Evolutionary conservation across 2,113 vertebrate genomes (phyloP).

Genomic region (Brevimyrus niger): DNA sequence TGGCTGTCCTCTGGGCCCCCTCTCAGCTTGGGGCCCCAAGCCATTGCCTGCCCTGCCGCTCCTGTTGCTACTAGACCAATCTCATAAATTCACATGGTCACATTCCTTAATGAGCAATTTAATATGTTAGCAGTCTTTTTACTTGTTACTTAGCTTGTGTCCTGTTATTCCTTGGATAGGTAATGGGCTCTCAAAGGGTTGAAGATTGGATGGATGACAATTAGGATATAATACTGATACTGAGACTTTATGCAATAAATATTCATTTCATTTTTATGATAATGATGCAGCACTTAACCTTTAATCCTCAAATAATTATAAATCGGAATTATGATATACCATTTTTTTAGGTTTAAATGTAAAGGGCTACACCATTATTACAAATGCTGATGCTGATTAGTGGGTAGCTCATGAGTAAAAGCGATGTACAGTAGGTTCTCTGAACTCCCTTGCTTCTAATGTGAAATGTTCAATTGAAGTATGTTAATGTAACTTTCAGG

Average conservation of each 20-base stretch:
- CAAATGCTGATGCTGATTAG: neutral
- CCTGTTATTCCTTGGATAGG: neutral
- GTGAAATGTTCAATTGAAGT: neutral
- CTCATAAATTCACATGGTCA: neutral
- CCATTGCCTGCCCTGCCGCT: neutral
- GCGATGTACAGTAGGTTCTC: neutral
- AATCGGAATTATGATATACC: neutral
- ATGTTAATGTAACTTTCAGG: neutral
- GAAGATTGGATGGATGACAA: neutral
- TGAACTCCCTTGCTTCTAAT: neutral
- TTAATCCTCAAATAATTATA: neutral
- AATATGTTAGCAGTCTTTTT: neutral
- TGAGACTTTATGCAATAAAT: neutral
- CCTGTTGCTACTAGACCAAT: neutral
- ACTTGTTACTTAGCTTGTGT: neutral
- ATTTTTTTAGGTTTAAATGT: neutral
- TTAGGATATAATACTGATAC: neutral
- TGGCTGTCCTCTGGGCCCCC: neutral
- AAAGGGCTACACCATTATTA: neutral
- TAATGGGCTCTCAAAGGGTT: neutral
- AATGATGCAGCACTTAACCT: neutral
- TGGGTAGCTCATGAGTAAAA: neutral
- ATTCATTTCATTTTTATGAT: neutral
- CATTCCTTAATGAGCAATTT: neutral
- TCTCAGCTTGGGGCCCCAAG: neutral